Evolutionary conservation across 2,888 invertebrate genomes (phyloP).

Genomic region (Siphlonurus alternatus): DNA sequence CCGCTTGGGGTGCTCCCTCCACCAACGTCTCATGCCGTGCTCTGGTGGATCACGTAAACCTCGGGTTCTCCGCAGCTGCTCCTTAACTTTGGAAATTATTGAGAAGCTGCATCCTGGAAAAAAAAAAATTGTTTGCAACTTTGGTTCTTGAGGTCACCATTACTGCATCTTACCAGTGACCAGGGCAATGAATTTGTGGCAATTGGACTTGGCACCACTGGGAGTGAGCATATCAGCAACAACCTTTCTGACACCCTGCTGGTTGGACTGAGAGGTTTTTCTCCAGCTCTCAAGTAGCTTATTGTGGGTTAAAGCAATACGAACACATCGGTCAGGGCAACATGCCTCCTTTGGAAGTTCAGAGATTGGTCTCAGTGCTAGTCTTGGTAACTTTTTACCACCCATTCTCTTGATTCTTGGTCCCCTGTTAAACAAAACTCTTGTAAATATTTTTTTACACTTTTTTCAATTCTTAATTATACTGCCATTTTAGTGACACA

Average conservation of each 20-base stretch:
- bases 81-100: neutral
- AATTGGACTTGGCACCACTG: constrained; percentile 13
- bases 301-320: constrained; percentile 10
- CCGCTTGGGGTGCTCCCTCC: no score
- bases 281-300: constrained; percentile 13
- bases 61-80: neutral
- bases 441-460: no score
- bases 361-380: constrained; percentile 11
- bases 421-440: neutral
- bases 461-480: no score
- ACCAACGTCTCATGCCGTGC: no score
- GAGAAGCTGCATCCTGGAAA: neutral
- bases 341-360: constrained; percentile 11
- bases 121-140: neutral
- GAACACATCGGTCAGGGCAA: constrained; percentile 13
- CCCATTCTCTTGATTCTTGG: constrained; percentile 7
- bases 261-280: constrained; percentile 7
- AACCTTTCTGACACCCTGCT: constrained; percentile 12
- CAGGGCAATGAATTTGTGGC: constrained; percentile 14
- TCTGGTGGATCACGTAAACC: neutral
- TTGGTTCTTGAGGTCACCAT: no score
- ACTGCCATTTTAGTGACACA: no score
- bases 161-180: constrained; percentile 15
- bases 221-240: constrained; percentile 15
- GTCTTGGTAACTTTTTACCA: constrained; percentile 8